phyloP scores from a whole-genome alignment of 2,888 invertebrate genomes.

The Ornithoptera priamus region DNA sequence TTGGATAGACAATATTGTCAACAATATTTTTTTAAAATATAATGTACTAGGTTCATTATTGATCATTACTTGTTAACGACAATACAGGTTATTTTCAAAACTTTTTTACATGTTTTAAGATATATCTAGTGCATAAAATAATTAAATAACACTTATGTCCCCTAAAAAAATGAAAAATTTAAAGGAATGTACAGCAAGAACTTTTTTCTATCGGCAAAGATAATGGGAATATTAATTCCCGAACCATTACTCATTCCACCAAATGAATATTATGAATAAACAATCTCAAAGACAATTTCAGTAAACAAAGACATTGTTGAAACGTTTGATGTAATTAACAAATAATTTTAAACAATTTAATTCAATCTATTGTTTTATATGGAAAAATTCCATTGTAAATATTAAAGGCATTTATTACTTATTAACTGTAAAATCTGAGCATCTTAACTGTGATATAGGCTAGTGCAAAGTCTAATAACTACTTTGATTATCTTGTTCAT shows the following conservation, averaged over 20 bases:
- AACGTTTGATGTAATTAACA: not conserved
- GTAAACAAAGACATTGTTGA: slow-evolving; percentile 2
- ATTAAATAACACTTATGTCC: not conserved
- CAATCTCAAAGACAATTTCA: not conserved
- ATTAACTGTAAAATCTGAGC: not conserved
- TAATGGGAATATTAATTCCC: not conserved
- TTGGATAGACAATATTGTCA: too few species aligned
- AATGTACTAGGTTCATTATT: too few species aligned
- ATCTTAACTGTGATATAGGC: not conserved
- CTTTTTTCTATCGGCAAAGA: not conserved
- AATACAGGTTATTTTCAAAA: too few species aligned
- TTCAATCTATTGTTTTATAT: slow-evolving; percentile 1
- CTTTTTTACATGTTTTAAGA: not conserved
- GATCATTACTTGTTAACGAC: too few species aligned
- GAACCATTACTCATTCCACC: not conserved
- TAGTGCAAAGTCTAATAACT: not conserved
- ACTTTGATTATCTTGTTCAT: not conserved
- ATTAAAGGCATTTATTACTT: not conserved
- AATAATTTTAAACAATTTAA: slow-evolving; percentile 1
- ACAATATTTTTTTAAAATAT: too few species aligned
- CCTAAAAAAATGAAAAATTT: not conserved
- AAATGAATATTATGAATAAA: not conserved
- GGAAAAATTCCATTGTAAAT: not conserved
- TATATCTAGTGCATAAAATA: not conserved
- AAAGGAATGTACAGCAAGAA: not conserved